phyloP scores from a whole-genome alignment of 2,113 vertebrate genomes.

The Phalacrocorax carbo region DNA sequence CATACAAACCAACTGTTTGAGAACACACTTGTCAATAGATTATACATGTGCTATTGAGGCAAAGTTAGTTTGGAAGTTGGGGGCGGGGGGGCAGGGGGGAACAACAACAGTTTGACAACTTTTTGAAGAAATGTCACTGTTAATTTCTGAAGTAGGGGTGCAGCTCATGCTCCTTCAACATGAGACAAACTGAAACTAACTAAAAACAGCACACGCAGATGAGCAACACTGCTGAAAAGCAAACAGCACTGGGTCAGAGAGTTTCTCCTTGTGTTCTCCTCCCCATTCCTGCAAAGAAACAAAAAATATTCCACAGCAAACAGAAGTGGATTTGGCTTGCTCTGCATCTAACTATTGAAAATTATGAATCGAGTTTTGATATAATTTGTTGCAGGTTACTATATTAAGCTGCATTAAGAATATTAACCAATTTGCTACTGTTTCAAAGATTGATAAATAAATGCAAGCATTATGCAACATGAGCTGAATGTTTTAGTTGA shows the following conservation, averaged over 20 bases:
- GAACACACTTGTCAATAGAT: not conserved
- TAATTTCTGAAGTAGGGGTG: not conserved
- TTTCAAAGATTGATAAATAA: not conserved
- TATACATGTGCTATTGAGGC: not conserved
- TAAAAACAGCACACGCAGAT: not conserved
- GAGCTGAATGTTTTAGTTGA: not conserved
- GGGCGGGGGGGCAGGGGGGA: fast-evolving
- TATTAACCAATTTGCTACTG: not conserved
- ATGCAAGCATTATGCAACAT: not conserved
- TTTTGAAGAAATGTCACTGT: fast-evolving
- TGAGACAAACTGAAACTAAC: not conserved
- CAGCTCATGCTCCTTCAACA: not conserved
- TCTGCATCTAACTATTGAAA: not conserved
- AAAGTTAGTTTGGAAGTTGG: not conserved
- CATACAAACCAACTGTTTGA: not conserved
- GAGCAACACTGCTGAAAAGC: not conserved
- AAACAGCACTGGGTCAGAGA: not conserved
- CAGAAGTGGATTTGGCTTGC: not conserved
- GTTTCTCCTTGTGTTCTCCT: not conserved
- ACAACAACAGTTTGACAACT: fast-evolving
- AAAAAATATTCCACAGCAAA: not conserved
- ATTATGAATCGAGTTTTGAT: not conserved
- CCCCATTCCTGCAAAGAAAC: not conserved
- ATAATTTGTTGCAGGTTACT: not conserved
- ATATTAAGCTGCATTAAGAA: not conserved